Conservation (phyloP, 2,888 invertebrate genomes). For the Apodemia duryi region DNA sequence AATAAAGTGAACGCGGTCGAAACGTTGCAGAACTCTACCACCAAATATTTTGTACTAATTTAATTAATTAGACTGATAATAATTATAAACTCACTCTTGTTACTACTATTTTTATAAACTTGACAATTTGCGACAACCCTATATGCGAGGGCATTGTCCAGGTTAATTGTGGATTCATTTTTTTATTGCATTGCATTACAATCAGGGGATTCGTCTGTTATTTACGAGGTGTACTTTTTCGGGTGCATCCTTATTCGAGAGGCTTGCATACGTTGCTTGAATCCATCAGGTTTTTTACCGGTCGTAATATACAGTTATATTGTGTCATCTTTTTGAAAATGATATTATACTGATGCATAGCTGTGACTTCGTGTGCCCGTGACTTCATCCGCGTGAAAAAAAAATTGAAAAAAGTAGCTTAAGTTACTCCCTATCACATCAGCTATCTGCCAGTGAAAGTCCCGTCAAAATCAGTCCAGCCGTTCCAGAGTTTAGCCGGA, state of each 20-base stretch:
- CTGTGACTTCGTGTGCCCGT: neutral
- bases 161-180: conserved; percentile 62
- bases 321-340: conserved; percentile 1
- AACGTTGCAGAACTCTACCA: too few relatives aligned
- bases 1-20: too few relatives aligned
- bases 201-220: conserved; percentile 57
- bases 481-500: too few relatives aligned
- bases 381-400: too few relatives aligned
- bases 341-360: too few relatives aligned
- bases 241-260: conserved; percentile 51
- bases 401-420: too few relatives aligned
- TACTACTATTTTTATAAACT: neutral
- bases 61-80: too few relatives aligned
- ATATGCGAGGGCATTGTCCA: conserved; percentile 46
- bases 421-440: too few relatives aligned
- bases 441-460: too few relatives aligned
- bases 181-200: conserved; percentile 50
- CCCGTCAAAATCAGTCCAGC: too few relatives aligned
- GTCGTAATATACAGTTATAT: conserved; percentile 4
- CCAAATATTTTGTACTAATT: too few relatives aligned
- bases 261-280: conserved; percentile 19
- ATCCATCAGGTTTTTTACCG: neutral
- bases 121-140: conserved; percentile 12
- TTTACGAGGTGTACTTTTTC: conserved; percentile 65
- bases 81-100: too few relatives aligned